Base-by-base conservation (phyloP, 2,888 invertebrate genomes). In the Cephus pulcher region DNA sequence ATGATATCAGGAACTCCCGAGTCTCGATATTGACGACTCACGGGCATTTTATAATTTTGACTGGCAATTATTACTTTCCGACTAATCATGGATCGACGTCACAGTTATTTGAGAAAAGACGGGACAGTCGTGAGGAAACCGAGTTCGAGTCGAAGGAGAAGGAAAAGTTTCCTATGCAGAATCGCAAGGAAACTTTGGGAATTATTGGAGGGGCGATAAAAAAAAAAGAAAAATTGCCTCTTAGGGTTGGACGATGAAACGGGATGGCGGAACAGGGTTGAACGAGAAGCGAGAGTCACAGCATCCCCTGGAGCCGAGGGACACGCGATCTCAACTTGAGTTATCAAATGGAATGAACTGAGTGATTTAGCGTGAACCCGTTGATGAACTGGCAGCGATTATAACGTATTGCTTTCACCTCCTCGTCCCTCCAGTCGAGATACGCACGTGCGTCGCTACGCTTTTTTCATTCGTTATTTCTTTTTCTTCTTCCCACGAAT, bases 341-440 rank as follows among this genome's bases (percentile, higher is more conserved):
- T 76, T 77, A 79, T 76, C 76, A 77, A 77, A 74, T 79, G 76
- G 76, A 77, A 79, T 74, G 79, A 76, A 79, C 76, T 35, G 74
- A 79, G 79, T 79, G 79, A 79, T 79, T 79, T 77, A 79, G 76
- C 37, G 79, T 74, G 40, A 79, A 69, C 74, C 69, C 76, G 74
- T 70, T 77, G 79, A 77, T 79, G 74, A 76, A 79, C 73, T 79
- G 76, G 69, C 71, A 40, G 68, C 79, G 74, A 79, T 79, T 79
- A 79, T 70, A 77, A 23, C 56, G 75, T 79, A 76, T 79, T 33
- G 74, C 71, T 77, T 23, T 35, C 11, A 30, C 12, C 69, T 30
- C 15, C 15, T 23, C 9, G 56, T 56, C 23, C 15, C 56, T 56
- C 9, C 23, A 23, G 56, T 23, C 15, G 9, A 9, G 56, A 56